These are phyloP conservation scores for Sphenopsis melanotis DNA, from an alignment of 2,797 vertebrate genomes.

Conservation along the genomic window DNA sequence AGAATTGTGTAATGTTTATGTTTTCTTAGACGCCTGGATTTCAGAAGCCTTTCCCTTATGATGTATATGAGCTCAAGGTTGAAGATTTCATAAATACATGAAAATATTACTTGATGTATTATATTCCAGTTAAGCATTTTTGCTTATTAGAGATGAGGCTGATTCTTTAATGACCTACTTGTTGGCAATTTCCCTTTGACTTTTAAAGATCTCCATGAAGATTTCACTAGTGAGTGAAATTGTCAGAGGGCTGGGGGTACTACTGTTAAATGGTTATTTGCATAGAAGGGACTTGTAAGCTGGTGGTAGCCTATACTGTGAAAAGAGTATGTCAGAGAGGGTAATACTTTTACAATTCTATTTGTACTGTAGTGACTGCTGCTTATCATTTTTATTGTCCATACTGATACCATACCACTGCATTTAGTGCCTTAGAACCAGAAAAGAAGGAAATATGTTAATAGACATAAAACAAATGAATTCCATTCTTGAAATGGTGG, in stretches of 20 bases:
- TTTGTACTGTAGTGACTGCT: not conserved
- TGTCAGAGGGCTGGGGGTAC: not conserved
- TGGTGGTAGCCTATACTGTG: not conserved
- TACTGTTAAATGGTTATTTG: not conserved
- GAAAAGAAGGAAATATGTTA: constrained; percentile 1
- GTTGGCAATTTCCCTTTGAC: not conserved
- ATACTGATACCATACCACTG: not conserved
- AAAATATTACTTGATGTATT: not conserved
- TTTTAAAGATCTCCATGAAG: not conserved
- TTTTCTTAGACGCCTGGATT: not conserved
- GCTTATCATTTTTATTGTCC: not conserved
- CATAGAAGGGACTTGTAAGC: not conserved
- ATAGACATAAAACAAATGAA: constrained; percentile 28
- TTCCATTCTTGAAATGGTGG: constrained; percentile 56
- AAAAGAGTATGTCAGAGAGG: not conserved
- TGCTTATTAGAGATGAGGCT: not conserved
- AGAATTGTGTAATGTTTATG: not conserved
- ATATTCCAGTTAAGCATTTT: not conserved
- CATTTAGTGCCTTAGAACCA: not conserved
- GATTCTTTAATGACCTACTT: not conserved
- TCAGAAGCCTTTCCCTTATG: not conserved
- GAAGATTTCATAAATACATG: not conserved
- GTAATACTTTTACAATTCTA: not conserved
- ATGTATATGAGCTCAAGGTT: not conserved
- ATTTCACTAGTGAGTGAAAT: not conserved